A percentile compares a stretch with the other conserved stretches of the same genome.
phyloP scores from a whole-genome alignment of 2,797 vertebrate species.

The Emydoidea blandingii region DNA sequence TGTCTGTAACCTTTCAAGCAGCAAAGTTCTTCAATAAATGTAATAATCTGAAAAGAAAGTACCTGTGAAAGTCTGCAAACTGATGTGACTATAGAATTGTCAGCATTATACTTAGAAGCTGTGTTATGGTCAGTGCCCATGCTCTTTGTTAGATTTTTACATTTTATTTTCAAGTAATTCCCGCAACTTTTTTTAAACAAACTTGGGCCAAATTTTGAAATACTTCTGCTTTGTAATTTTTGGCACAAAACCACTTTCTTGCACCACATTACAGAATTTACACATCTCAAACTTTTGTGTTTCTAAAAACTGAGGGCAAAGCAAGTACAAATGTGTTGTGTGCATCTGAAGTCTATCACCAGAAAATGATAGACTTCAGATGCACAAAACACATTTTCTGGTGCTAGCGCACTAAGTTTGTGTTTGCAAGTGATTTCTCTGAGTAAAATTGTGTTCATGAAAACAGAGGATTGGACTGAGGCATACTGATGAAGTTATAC shows the following conservation, averaged over 20 bases:
- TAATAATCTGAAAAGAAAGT: not conserved
- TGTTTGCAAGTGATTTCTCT: constrained; percentile 11
- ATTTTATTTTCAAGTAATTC: not conserved
- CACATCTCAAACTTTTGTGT: not conserved
- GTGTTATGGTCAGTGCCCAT: not conserved
- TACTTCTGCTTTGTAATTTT: not conserved
- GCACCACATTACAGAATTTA: not conserved
- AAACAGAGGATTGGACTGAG: constrained; percentile 28
- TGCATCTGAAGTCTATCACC: not conserved
- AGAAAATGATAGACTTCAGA: too few relatives aligned
- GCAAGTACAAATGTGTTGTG: not conserved
- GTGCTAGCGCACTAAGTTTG: not conserved
- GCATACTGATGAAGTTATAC: not conserved
- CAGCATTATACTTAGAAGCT: not conserved
- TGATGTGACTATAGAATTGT: not conserved
- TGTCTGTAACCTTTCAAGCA: constrained; percentile 19
- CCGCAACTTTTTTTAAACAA: not conserved
- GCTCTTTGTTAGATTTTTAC: not conserved
- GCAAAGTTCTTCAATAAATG: not conserved
- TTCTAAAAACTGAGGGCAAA: constrained; percentile 6
- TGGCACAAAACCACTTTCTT: accelerated
- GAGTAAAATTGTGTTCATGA: not conserved
- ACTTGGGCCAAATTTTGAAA: not conserved
- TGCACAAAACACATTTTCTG: not conserved
- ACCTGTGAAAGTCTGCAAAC: not conserved